Conservation (phyloP, 1,140 invertebrate species). For the Apis florea region DNA sequence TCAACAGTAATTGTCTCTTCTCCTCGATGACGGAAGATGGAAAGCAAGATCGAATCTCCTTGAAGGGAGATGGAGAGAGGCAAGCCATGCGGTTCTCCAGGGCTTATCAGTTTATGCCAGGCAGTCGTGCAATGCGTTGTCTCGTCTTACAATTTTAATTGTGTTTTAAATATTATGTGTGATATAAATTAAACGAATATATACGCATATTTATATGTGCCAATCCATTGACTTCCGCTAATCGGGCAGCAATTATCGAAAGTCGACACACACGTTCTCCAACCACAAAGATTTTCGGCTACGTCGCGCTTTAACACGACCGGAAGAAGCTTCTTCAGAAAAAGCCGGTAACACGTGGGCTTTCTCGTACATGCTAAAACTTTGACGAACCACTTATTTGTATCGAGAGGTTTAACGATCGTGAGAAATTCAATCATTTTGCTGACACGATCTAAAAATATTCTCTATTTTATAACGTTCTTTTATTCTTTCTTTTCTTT, state of each 20-base stretch:
- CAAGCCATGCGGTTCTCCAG: constrained; percentile 29
- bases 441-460: neutral
- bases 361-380: neutral
- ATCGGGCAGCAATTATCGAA: constrained; percentile 9
- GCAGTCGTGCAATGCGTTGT: constrained; percentile 64
- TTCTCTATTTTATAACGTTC: neutral
- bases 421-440: neutral
- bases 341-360: constrained; percentile 15
- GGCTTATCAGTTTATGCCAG: constrained; percentile 64
- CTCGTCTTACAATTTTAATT: constrained; percentile 37
- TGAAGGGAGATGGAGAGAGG: constrained; percentile 52
- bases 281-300: constrained; percentile 14
- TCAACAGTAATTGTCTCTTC: constrained; percentile 34
- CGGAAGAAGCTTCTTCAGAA: constrained; percentile 7
- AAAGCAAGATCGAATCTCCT: constrained; percentile 60
- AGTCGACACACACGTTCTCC: neutral
- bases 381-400: neutral
- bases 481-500: no score
- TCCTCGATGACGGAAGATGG: constrained; percentile 40
- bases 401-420: neutral
- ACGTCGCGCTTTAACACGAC: neutral
- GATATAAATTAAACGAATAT: constrained; percentile 6
- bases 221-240: constrained; percentile 10
- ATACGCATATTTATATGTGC: neutral
- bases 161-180: constrained; percentile 22